phyloP scores from a whole-genome alignment of 2,888 invertebrate species.

The Coremacera marginata region DNA sequence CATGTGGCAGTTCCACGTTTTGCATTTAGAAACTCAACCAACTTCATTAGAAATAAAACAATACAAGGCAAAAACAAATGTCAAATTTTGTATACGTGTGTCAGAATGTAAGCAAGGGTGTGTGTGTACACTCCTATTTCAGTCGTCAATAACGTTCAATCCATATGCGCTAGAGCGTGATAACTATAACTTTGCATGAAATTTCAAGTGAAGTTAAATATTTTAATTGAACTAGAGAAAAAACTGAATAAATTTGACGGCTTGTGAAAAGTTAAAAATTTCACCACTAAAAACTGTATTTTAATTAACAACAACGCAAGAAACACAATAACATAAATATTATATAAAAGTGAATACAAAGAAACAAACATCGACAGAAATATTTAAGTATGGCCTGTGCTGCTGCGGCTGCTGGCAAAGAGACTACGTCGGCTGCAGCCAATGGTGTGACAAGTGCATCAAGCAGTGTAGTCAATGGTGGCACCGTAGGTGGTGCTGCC shows the following conservation, averaged over 20 bases:
- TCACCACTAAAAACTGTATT: not conserved
- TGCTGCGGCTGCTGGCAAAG: slow-evolving; percentile 61
- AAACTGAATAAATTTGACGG: not conserved
- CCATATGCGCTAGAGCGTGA: not conserved
- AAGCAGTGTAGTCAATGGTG: slow-evolving; percentile 50
- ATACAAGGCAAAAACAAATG: not conserved
- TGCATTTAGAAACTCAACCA: not conserved
- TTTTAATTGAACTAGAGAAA: slow-evolving; percentile 11
- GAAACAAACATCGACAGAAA: not conserved
- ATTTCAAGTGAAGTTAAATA: not conserved
- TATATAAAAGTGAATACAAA: not conserved
- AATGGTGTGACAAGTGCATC: slow-evolving; percentile 45
- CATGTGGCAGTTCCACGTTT: no score
- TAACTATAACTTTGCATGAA: not conserved
- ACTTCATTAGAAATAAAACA: not conserved
- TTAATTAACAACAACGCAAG: not conserved
- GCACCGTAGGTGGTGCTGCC: slow-evolving; percentile 52
- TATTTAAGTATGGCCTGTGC: slow-evolving; percentile 63
- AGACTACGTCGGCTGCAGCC: slow-evolving; percentile 57
- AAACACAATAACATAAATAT: not conserved
- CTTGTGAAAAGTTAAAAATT: slow-evolving; percentile 1
- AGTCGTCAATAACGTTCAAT: not conserved
- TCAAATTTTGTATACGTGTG: slow-evolving; percentile 11
- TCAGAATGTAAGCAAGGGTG: not conserved
- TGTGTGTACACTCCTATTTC: not conserved